Evolutionary conservation across 2,113 vertebrate genomes (phyloP), one percentile per base, ranked within the genome.

Genomic region (Electrona antarctica): DNA sequence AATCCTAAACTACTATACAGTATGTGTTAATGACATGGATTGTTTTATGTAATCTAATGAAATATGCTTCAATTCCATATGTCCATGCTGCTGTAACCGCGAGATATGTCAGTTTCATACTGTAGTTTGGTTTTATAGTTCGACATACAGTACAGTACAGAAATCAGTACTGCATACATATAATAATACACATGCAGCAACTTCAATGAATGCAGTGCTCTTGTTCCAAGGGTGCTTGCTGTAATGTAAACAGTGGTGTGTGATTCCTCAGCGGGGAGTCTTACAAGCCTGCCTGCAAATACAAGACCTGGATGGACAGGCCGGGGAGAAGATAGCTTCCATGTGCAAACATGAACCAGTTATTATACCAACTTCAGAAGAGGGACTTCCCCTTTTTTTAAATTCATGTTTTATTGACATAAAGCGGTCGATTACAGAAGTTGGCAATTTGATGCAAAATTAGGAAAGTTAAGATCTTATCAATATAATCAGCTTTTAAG

Each of bases 401-500:
- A 33, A 33, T 33, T 33, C 33, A 41, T 41, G 3, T 41, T 45
- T 57, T 45, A 47, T 21, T 58, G 41, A n/a, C 14, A 54, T 54
- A 13, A 54, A 57, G 8, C 15, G 14, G 11, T 15, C 48, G 14
- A 54, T 75, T 73, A 13, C 51, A 4, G 11, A 54, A 54, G 51
- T 13, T 2, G 11, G 51, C 12, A 13, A 54, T 54, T 59, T 72
- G 9, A 67, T 54, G 56, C 47, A 58, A n/a, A 68, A 59, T 63
- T 21, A 8, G 41, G 45, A 69, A 12, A 14, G 57, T 41, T 60
- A 71, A 64, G 28, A 51, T 28, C 29, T 59, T 8, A 59, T 75
- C 56, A 56, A n/a, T 1, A 11, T 46, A 59, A 33, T 78, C 46
- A 55, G 21, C 33, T 76, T 45, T 77, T 50, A 85, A 33, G 75